phyloP scores from a whole-genome alignment of 2,888 invertebrate species.

The Ischnura elegans region DNA sequence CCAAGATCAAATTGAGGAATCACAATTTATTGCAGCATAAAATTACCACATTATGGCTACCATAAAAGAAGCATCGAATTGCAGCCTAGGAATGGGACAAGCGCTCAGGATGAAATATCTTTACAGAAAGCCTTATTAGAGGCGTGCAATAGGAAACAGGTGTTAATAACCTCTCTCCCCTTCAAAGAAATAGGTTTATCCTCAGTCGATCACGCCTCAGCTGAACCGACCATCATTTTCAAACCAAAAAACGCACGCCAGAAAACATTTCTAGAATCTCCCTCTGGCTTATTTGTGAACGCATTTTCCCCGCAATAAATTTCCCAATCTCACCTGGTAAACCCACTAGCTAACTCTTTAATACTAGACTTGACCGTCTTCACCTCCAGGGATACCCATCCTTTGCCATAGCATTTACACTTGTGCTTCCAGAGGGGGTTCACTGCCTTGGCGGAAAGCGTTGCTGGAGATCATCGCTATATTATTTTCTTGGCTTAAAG shows the following conservation, averaged over 20 bases:
- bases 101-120: not conserved
- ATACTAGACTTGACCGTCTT: not conserved
- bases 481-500: no score
- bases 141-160: not conserved
- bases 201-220: constrained; percentile 1
- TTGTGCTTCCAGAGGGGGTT: no score
- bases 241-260: not conserved
- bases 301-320: constrained; percentile 5
- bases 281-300: not conserved
- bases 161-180: not conserved
- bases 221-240: not conserved
- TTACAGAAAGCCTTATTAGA: not conserved
- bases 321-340: not conserved
- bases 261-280: not conserved
- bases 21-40: not conserved
- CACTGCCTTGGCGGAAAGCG: no score
- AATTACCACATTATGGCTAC: not conserved
- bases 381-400: not conserved
- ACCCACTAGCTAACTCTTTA: not conserved
- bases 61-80: not conserved
- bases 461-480: no score
- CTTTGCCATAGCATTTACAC: not conserved
- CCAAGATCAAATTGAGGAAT: not conserved
- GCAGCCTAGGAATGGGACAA: not conserved
- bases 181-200: not conserved